phyloP scores from a whole-genome alignment of 2,888 invertebrate species.

The Tetragonula carbonaria region DNA sequence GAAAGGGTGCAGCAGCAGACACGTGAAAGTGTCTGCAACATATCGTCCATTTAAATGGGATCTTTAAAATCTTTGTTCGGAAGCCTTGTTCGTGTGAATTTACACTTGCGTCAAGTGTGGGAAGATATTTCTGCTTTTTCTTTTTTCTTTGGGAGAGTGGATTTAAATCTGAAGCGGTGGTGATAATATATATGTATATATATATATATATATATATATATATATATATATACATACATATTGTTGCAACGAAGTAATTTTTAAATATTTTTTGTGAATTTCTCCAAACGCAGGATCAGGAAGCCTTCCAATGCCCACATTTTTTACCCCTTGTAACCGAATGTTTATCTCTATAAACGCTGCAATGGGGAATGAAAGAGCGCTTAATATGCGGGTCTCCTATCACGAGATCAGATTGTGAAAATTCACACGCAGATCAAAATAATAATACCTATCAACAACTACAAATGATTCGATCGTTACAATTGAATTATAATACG shows the following conservation, averaged over 20 bases:
- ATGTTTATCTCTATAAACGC: conserved; percentile 2
- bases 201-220: too few relatives aligned
- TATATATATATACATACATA: too few relatives aligned
- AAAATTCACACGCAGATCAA: conserved; percentile 44
- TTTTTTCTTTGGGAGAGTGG: background rate
- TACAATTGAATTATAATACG: background rate
- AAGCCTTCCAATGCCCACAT: conserved; percentile 32
- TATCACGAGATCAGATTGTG: conserved; percentile 18
- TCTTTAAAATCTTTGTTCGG: conserved; percentile 16
- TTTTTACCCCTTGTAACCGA: background rate
- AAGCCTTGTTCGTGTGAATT: background rate
- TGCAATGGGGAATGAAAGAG: background rate
- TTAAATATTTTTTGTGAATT: background rate
- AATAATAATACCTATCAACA: background rate
- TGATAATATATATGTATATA: too few relatives aligned
- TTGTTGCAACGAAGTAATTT: background rate
- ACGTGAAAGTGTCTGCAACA: conserved; percentile 40
- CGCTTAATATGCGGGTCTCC: conserved; percentile 40
- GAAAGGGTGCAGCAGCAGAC: conserved; percentile 46
- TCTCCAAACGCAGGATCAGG: background rate
- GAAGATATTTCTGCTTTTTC: conserved; percentile 1
- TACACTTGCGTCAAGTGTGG: conserved; percentile 34
- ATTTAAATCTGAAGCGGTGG: background rate
- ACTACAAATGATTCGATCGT: background rate
- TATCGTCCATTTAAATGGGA: conserved; percentile 27